Evolutionary conservation across 2,888 invertebrate genomes (phyloP), one percentile per base, ranked within the genome.

Genomic region (Drosophila setosimentum): DNA sequence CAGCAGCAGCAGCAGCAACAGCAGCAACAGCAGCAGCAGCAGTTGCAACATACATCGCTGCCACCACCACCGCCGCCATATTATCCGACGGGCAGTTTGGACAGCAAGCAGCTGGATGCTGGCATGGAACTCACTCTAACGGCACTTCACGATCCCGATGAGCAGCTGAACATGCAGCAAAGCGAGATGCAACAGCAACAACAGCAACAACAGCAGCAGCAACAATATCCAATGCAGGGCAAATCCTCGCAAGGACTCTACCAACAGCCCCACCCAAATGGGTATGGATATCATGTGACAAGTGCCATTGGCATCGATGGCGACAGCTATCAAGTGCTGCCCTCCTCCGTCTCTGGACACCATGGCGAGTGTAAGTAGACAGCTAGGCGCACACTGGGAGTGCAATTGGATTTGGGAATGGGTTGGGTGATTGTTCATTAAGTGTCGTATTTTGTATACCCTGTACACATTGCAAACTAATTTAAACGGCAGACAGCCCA

Each of bases 221-320:
- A 62, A 37, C 78, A 62, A 40, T 71, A 78, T 50, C 69, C 66
- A 45, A 60, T 73, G 49, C 67, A 78, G 49, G 32, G 79, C 73
- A 88, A 67, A 73, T 80, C 72, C 78, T 78, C 68, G 63, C 78
- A 76, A 58, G 83, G 86, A 27, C 76, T 79, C 58, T 81, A 78
- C 61, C 42, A 60, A 27, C 75, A 70, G 49, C 72, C 67, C 35
- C 87, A 88, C 35, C 68, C 85, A 70, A 92, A 91, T 75, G 91
- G 91, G 64, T 92, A 92, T 76, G 92, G 91, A 78, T 92, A 92
- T 89, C 91, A 92, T 79, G 89, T 92, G 91, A 92, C 92, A 89
- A 92, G 91, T 87, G 91, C 86, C 79, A 86, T 91, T 76, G 92
- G 92, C 80, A 88, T 85, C 76, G 91, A 92, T 78, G 81, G 91